Base-by-base conservation (phyloP, 92 coral and sea anemone genomes). In the Porites lobata region DNA sequence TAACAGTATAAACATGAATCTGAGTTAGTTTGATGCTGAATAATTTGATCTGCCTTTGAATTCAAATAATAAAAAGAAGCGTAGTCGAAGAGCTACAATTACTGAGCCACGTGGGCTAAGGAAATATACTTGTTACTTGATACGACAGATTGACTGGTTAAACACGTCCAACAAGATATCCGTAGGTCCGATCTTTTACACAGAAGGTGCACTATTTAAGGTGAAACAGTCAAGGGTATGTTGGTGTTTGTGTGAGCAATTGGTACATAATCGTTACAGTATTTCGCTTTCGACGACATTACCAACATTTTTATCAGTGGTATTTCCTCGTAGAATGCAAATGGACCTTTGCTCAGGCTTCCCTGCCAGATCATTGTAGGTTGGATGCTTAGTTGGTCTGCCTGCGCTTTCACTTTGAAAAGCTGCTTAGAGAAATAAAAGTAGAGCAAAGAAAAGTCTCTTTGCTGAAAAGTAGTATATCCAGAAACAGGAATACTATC, bases 271-370 rank as follows among this genome's bases (percentile, higher is more conserved):
- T 19, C 38, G 32, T 81, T 61, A 2, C 47, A 58, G 14, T 52
- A 82, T 70, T 51, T 82, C 67, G 9, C 32, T 47, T 18, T 53
- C 69, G 71, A 10, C 58, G 77, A 47, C 10, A 47, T n/a, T 20
- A 59, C 22, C 71, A 84, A 8, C n/a, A 38, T 50, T 50, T 62
- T 72, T 7, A 84, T 61, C 29, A 84, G 54, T 56, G 74, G 65
- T 63, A 74, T 63, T 7, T 74, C 72, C 63, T 73, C 80, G n/a
- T 83, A 83, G 65, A 84, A 26, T 74, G 87, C 81, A 18, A 84
- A 84, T 8, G 87, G 87, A 18, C 87, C 87, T 32, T 82, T 61
- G 57, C 69, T 29, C 65, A 62, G 69, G 57, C 77, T 69, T 57
- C 86, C 86, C 54, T 70, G 65, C 12, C 77, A 56, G 68, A 57